These are phyloP conservation scores for Danio aesculapii DNA, from an alignment of 2,797 vertebrate genomes.

Conservation along the genomic window DNA sequence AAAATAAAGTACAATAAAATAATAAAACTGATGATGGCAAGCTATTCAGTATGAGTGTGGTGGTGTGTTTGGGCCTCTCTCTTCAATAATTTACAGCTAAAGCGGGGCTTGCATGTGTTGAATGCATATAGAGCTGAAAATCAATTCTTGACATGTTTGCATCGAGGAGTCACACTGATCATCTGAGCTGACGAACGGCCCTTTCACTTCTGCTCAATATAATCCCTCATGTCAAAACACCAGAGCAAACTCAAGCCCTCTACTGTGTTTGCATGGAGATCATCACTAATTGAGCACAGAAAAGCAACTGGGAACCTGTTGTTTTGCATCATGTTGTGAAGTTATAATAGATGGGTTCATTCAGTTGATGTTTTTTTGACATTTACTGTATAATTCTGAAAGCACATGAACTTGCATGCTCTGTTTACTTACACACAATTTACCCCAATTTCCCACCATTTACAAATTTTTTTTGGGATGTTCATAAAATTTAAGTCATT, in stretches of 20 bases:
- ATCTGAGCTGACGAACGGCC: conserved; percentile 2
- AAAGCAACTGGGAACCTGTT: neutral
- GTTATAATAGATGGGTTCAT: neutral
- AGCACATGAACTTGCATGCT: neutral
- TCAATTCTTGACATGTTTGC: conserved; percentile 60
- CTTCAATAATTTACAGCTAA: conserved; percentile 62
- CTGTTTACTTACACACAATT: neutral
- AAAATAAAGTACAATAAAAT: no score
- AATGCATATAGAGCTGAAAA: conserved; percentile 59
- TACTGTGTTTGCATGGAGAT: neutral
- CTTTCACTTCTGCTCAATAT: conserved; percentile 16
- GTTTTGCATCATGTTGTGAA: neutral
- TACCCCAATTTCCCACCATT: neutral
- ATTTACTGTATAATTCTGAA: neutral
- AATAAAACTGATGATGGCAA: no score
- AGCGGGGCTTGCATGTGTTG: conserved; percentile 49
- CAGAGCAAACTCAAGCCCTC: neutral
- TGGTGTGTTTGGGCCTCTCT: conserved; percentile 30
- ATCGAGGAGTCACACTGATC: conserved; percentile 46
- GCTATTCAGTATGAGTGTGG: conserved; percentile 20
- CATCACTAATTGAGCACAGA: neutral
- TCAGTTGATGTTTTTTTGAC: neutral
- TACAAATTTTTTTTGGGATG: no score
- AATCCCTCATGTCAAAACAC: conserved; percentile 45
- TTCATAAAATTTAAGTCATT: no score